Evolutionary conservation across 2,113 vertebrate species (phyloP).

Genomic region (Alexandromys fortis): DNA sequence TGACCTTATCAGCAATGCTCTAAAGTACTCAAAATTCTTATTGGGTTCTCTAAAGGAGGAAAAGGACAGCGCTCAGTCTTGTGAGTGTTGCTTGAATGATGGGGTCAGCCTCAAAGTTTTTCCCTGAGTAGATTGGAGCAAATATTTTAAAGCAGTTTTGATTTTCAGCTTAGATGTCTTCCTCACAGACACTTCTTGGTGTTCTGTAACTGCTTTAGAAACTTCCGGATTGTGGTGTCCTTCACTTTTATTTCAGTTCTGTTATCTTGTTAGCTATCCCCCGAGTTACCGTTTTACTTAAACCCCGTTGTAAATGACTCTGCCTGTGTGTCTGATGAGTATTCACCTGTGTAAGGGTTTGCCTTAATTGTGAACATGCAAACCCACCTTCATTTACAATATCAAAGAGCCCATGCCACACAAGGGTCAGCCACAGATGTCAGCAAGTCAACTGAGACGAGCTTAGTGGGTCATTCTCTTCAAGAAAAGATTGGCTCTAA

Average conservation of each 20-base stretch:
- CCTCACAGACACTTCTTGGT: background rate
- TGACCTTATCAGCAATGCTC: background rate
- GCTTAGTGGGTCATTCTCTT: background rate
- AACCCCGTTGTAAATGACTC: background rate
- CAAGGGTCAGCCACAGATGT: background rate
- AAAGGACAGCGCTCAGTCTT: background rate
- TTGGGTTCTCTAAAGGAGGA: background rate
- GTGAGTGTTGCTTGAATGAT: background rate
- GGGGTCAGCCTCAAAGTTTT: background rate
- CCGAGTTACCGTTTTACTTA: constrained; percentile 19
- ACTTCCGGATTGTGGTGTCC: background rate
- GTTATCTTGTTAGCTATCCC: background rate
- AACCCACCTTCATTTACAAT: constrained; percentile 1
- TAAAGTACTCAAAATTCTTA: background rate
- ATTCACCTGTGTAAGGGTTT: background rate
- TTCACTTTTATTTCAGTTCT: background rate
- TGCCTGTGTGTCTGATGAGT: constrained; percentile 47
- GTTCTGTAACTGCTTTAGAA: background rate
- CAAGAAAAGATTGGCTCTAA: background rate
- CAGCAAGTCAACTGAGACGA: background rate
- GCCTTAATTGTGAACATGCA: constrained; percentile 35
- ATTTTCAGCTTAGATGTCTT: background rate
- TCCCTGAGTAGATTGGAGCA: background rate
- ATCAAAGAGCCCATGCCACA: background rate
- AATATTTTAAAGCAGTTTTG: background rate